Evolutionary conservation across 2,797 vertebrate genomes (phyloP), one percentile per base, ranked within the genome.

Genomic region (Champsocephalus esox): DNA sequence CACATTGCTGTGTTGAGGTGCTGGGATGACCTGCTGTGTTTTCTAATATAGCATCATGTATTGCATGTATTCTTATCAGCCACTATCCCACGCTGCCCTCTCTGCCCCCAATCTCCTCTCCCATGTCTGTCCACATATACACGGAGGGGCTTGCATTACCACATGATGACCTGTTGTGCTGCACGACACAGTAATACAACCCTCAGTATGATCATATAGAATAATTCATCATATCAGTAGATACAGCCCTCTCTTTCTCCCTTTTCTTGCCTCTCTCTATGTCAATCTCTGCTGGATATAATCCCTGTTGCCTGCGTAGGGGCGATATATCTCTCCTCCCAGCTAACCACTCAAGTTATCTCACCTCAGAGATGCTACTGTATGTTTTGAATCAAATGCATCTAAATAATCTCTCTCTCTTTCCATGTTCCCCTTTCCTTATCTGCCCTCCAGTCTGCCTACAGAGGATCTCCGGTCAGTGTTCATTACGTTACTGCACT

Each of bases 381-480:
- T 84, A 86, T 90, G 84, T 74, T 71, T 77, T 83, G 75, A 84
- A 87, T 90, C 83, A 80, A 59, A 88, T 65, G 24, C 55, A 86
- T 83, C 72, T 89, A 82, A 87, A 75, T 80, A 51, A 65, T 61
- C 66, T 58, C 66, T 52, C 51, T 46, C 57, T 61, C 54, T 68
- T 21, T 66, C 54, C 49, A 24, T 70, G 58, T 73, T 56, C 34
- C 51, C 70, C 50, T 79, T 82, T 70, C 86, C 68, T 83, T 82
- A 86, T 87, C 77, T 90, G 43, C 77, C 43, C 74, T 69, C 64
- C 91, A 99, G 98, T 99, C 98, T 86, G 80, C 96, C 78, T 97
- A 97, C 95, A 96, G 98, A 97, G 98, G 98, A 97, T 99, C 98
- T 87, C 98, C 98, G 97, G 98, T 99, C 94, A 96, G 98, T 99